Evolutionary conservation across 35 echinoderm and acorn worm species (phyloP).

Genomic region (Lytechinus pictus): DNA sequence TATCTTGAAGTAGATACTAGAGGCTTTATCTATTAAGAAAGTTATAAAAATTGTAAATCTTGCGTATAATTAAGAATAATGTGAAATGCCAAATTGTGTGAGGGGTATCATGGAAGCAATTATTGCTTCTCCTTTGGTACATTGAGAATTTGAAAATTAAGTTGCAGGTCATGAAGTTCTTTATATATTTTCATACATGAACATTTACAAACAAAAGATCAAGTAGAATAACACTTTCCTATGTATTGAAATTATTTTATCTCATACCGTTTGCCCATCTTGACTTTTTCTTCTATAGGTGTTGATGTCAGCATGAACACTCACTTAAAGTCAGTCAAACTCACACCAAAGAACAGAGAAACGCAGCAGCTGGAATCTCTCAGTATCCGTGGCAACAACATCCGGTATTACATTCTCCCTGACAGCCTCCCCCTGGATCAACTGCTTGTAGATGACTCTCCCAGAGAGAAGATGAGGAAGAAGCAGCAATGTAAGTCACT

Average conservation of each 20-base stretch:
- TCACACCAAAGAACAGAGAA: conserved; percentile 95
- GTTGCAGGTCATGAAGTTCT: too few relatives aligned
- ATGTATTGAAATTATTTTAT: too few relatives aligned
- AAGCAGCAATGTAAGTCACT: conserved; percentile 85
- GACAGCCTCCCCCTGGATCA: conserved; percentile 96
- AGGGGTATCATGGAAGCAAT: too few relatives aligned
- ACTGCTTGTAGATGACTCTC: conserved; percentile 93
- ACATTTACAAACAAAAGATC: too few relatives aligned
- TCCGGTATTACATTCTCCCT: conserved; percentile 96
- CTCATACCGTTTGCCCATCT: not conserved
- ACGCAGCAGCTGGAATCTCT: conserved; percentile 86
- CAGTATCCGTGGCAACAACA: conserved; percentile 97
- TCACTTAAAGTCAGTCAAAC: conserved; percentile 92
- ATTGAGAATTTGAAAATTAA: too few relatives aligned
- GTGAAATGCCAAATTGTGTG: too few relatives aligned
- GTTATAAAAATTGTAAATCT: not conserved
- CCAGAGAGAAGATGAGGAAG: conserved; percentile 86
- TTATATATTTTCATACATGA: too few relatives aligned
- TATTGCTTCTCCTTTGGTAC: too few relatives aligned
- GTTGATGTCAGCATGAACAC: conserved; percentile 99
- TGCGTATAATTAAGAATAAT: not conserved
- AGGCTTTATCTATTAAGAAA: not conserved
- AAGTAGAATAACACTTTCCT: too few relatives aligned
- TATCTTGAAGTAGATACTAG: not conserved
- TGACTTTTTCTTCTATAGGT: conserved; percentile 47